Conservation (phyloP, 2,113 vertebrate genomes). For the Pyxicephalus adspersus region DNA sequence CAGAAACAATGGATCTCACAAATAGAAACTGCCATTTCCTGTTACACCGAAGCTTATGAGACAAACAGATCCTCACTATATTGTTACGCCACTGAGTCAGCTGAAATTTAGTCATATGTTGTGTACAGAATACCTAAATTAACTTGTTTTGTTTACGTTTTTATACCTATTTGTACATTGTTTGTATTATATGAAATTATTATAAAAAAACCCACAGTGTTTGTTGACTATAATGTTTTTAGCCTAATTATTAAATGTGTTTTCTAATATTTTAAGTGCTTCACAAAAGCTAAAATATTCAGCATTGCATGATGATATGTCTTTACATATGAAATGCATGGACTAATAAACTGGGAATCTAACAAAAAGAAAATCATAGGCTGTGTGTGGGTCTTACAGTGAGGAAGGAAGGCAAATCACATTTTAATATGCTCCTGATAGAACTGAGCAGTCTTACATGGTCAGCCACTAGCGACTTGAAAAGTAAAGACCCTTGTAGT, state of each 20-base stretch:
- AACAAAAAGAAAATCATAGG: too few species aligned
- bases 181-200: background rate
- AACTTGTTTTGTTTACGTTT: constrained; percentile 10
- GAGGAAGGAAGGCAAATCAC: too few species aligned
- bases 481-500: too few species aligned
- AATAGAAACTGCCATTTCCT: constrained; percentile 76
- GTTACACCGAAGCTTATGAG: constrained; percentile 59
- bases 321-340: too few species aligned
- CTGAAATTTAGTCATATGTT: constrained; percentile 63
- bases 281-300: background rate
- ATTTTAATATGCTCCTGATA: too few species aligned
- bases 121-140: constrained; percentile 53
- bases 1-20: constrained; percentile 86
- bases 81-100: constrained; percentile 62
- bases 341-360: too few species aligned
- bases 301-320: too few species aligned
- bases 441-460: too few species aligned
- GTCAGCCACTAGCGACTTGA: too few species aligned
- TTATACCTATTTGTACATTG: constrained; percentile 20
- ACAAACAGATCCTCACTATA: constrained; percentile 59
- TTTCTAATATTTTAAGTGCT: background rate
- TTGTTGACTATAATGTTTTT: background rate
- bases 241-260: background rate
- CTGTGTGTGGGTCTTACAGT: too few species aligned
- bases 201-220: background rate